Percentiles rank a stretch among this genome's conserved stretches.
phyloP scores from a whole-genome alignment of 2,113 vertebrate genomes.

The Rhinichthys klamathensis region DNA sequence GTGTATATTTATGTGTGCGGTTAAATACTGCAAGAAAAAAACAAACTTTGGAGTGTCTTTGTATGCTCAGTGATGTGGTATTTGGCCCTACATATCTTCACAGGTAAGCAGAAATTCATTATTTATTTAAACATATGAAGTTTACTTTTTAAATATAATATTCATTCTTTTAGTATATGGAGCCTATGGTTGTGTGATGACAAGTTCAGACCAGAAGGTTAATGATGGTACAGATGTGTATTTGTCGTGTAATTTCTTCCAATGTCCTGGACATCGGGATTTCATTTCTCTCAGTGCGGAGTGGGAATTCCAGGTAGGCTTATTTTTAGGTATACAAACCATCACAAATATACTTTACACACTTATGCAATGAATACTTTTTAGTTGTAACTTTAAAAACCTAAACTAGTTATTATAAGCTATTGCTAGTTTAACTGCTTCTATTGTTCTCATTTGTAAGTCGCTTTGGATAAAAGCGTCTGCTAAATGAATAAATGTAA shows the following conservation, averaged over 20 bases:
- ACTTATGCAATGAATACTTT: background rate
- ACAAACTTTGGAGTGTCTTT: background rate
- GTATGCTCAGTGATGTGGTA: constrained; percentile 5
- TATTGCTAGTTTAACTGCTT: too few relatives aligned
- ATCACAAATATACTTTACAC: background rate
- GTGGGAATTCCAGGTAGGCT: constrained; percentile 42
- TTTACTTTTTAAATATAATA: background rate
- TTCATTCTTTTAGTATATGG: background rate
- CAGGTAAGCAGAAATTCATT: constrained; percentile 7
- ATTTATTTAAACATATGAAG: background rate
- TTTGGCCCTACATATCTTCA: background rate
- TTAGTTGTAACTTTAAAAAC: background rate
- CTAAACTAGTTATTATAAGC: too few relatives aligned
- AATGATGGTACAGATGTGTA: constrained; percentile 16
- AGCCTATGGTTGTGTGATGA: constrained; percentile 29
- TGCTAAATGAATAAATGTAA: too few relatives aligned
- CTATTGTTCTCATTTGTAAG: too few relatives aligned
- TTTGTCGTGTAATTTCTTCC: constrained; percentile 36
- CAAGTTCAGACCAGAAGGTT: background rate
- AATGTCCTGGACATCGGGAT: constrained; percentile 24
- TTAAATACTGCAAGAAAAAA: background rate
- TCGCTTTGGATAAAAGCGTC: too few relatives aligned
- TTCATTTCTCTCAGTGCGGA: constrained; percentile 13
- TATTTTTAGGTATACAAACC: too few relatives aligned
- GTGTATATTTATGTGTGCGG: background rate